Conservation (phyloP, 2,888 invertebrate genomes). For the Tetanocera ferruginea region DNA sequence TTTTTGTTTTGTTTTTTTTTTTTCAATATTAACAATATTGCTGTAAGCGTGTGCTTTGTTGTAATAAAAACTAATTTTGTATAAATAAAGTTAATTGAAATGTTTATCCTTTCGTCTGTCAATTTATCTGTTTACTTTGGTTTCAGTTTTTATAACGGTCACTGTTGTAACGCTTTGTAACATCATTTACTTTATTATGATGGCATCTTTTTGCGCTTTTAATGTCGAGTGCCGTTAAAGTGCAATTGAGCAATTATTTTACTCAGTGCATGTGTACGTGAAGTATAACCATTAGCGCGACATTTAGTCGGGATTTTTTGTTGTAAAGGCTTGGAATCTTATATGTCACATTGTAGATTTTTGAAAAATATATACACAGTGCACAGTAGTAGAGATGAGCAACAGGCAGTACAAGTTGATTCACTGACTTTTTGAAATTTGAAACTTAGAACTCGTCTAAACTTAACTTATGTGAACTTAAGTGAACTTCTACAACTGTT, state of each 20-base stretch:
- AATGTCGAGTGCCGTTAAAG: background rate
- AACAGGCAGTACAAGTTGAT: too few relatives aligned
- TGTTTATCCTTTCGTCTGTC: constrained; percentile 2
- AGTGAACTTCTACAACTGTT: too few relatives aligned
- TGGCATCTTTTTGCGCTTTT: background rate
- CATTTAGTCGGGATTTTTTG: too few relatives aligned
- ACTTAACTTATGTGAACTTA: too few relatives aligned
- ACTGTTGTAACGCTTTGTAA: background rate
- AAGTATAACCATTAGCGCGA: background rate
- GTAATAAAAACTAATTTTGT: background rate
- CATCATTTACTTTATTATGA: background rate
- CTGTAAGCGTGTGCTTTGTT: background rate
- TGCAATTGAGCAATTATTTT: background rate
- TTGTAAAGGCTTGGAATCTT: too few relatives aligned
- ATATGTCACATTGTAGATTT: too few relatives aligned
- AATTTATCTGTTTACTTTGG: background rate
- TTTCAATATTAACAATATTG: background rate
- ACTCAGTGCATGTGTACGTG: background rate
- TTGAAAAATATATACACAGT: too few relatives aligned
- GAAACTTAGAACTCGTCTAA: too few relatives aligned
- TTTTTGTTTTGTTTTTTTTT: background rate
- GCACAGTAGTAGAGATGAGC: too few relatives aligned
- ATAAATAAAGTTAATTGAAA: constrained; percentile 24
- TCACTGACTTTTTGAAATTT: too few relatives aligned
- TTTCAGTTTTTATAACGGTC: too few relatives aligned